Evolutionary conservation across 1,140 invertebrate genomes (phyloP), one percentile per base, ranked within the genome.

Genomic region (Ceratina australensis): DNA sequence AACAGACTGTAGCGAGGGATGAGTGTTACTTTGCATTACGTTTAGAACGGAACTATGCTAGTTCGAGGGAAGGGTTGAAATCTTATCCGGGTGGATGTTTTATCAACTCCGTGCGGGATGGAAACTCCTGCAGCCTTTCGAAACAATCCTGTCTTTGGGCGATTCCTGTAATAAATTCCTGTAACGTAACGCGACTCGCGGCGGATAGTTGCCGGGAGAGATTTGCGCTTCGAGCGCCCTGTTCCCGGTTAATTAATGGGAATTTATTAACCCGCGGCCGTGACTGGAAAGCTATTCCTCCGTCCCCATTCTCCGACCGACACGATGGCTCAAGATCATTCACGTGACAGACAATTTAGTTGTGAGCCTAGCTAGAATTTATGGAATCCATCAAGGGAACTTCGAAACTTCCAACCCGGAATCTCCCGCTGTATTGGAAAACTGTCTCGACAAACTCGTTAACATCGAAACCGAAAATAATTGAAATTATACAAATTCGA

Each of bases 231-330:
- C 22, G 52, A 57, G 66, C 57, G 13, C 66, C 20, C 57, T 3
- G 66, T 54, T 69, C 69, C 57, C 66, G 57, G 66, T 77, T 77
- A 77, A 77, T 77, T 77, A 77, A 76, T 61, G 66, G n/a, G 26
- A 59, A 77, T 77, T 71, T 77, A 77, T 71, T 71, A 71, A 49
- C 74, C 66, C 20, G 24, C 24, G 72, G 60, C 72, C 47, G 33
- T 24, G 18, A 68, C 57, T 22, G 16, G 10, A 61, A 52, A 16
- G 22, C 54, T 15, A 66, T 16, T 10, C 33, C 65, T 15, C 60
- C 57, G 8, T n/a, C n/a, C n/a, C n/a, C n/a, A n/a, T n/a, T n/a
- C n/a, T n/a, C 2, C 28, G 28, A 5, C 2, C 5, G 28, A 33
- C 28, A 5, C 28, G 28, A 33, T 5, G 5, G 28, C 28, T 33